Evolutionary conservation across 2,113 vertebrate genomes (phyloP), one percentile per base, ranked within the genome.

Genomic region (Phalacrocorax brasilianus): DNA sequence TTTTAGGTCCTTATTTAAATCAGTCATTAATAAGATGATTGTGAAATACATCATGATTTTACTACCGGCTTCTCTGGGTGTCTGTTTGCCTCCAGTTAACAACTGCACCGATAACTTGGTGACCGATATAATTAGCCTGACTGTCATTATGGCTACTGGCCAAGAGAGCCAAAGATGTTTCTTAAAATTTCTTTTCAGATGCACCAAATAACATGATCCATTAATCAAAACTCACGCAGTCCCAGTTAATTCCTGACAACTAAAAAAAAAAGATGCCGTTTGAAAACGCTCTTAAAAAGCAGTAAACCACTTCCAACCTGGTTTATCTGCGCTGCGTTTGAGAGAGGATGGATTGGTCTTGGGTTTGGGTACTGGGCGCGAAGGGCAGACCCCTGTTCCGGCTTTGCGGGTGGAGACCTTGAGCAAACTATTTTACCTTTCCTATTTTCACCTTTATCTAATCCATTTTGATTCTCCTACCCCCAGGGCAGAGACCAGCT

Each of bases 11-110:
- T 65, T 72, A 94, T 80, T 97, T 97, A 80, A 87, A 93, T 78
- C 91, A 94, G 90, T 76, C 52, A 76, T 82, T 97, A 94, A 96
- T 89, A 96, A 95, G 91, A 76, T 74, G 95, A 91, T 88, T 95
- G 94, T 75, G 73, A 96, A 96, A 85, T 78, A 85, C 52, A 93
- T 73, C 87, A 91, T 96, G 96, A 93, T 97, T 97, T 97, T 94
- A 96, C 93, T 95, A 84, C 65, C 66, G 92, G 90, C 73, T 93
- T 80, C 94, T 89, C 91, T 85, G 94, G 97, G 91, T 50, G 49
- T 92, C 86, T 72, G 35, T 83, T 93, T 95, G 87, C 92, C 82
- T 95, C 89, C 87, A 97, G 94, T 97, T 92, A 96, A 96, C 7
- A 32, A 93, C 33, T 78, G 77, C 61, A 16, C 92, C 63, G 85